Evolutionary conservation across 2,113 vertebrate species (phyloP).

Genomic region (Taurulus bubalis): DNA sequence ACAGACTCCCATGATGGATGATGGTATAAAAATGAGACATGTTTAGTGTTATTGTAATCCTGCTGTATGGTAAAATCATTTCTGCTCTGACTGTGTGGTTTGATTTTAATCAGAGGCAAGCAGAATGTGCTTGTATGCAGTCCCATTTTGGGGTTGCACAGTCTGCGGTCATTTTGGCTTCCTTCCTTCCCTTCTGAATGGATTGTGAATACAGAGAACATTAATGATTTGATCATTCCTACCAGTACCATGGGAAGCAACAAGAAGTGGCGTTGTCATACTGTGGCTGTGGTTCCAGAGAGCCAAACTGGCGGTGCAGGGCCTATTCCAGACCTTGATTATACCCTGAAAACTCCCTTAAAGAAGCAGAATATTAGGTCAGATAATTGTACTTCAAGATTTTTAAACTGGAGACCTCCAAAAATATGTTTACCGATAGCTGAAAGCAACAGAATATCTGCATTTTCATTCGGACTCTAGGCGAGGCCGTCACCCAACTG

Average conservation of each 20-base stretch:
- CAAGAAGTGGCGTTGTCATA: conserved; percentile 26
- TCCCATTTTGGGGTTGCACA: conserved; percentile 34
- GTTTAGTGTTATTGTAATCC: conserved; percentile 29
- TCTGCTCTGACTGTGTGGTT: conserved; percentile 37
- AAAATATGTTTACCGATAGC: conserved; percentile 29
- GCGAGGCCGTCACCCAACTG: conserved; percentile 4
- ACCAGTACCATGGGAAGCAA: conserved; percentile 44
- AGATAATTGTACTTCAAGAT: conserved; percentile 8
- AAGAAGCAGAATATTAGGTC: conserved; percentile 19
- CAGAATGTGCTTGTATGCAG: conserved; percentile 18
- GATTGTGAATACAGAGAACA: conserved; percentile 36
- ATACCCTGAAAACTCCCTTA: conserved; percentile 23
- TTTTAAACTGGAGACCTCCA: conserved; percentile 5
- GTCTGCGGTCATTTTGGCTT: conserved; percentile 53
- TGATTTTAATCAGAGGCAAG: conserved; percentile 48
- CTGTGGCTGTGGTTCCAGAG: conserved; percentile 30
- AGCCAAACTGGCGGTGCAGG: conserved; percentile 37
- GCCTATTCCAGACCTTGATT: conserved; percentile 37
- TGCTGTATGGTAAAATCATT: conserved; percentile 40
- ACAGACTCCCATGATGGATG: conserved; percentile 18
- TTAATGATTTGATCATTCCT: conserved; percentile 43
- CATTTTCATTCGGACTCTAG: neutral
- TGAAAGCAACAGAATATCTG: conserved; percentile 12
- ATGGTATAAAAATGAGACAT: conserved; percentile 41
- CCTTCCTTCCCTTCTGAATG: conserved; percentile 32